These are phyloP conservation scores for Ricordea florida DNA, from an alignment of 92 coral and sea anemone genomes.

Conservation along the genomic window DNA sequence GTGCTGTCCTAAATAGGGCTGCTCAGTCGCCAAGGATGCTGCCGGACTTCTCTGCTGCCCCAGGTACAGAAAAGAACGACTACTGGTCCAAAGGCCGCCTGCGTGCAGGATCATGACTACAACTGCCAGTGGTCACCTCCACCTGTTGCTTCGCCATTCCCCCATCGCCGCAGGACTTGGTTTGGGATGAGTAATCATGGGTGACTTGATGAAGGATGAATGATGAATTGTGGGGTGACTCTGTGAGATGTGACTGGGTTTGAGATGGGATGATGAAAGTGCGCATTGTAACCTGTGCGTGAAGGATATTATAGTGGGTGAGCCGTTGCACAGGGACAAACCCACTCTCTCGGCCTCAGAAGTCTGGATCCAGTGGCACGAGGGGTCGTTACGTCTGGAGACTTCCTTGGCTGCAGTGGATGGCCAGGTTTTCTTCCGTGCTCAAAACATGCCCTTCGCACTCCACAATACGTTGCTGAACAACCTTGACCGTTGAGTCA, in stretches of 20 bases:
- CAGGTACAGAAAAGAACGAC: background rate
- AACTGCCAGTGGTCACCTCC: conserved; percentile 3
- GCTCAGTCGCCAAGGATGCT: background rate
- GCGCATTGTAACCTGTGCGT: conserved; percentile 5
- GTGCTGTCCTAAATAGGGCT: background rate
- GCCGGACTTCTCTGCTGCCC: background rate
- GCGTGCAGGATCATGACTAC: background rate
- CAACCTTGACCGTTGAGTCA: too few species aligned
- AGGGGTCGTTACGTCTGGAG: background rate
- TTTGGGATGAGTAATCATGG: background rate
- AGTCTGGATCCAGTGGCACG: background rate
- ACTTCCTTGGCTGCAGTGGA: too few species aligned
- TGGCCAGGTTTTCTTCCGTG: background rate
- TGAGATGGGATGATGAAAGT: background rate
- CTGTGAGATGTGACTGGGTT: background rate
- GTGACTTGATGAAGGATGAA: background rate
- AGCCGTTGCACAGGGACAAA: too few species aligned
- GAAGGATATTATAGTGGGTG: too few species aligned
- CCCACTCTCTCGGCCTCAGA: too few species aligned
- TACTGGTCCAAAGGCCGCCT: background rate
- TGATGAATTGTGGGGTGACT: background rate
- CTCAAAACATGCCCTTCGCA: conserved; percentile 5
- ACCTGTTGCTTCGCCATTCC: conserved; percentile 5
- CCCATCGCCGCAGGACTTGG: background rate
- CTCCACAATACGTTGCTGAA: too few species aligned